Percentiles rank a stretch among this genome's conserved stretches.
These are phyloP conservation scores for Mus musculus DNA, from an alignment of 2,113 vertebrate genomes.

Conservation along the genomic window GRCm39 chr2:132565001-132565500, in stretches of 20 bases:
- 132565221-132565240: not conserved
- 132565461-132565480: not conserved
- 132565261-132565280: not conserved
- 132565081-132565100: no score
- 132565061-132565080: no score
- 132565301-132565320: not conserved
- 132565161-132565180: no score
- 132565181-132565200: no score
- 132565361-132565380: not conserved
- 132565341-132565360: not conserved
- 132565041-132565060: no score
- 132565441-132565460: not conserved
- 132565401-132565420: not conserved
- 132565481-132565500: not conserved
- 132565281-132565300: not conserved
- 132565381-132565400: not conserved
- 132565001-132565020: not conserved
- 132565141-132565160: no score
- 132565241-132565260: not conserved
- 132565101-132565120: no score
- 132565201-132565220: no score
- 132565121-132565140: no score
- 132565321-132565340: not conserved
- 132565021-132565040: not conserved
- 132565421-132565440: not conserved